phyloP scores from a whole-genome alignment of 2,888 invertebrate genomes.

The Rhagonycha lutea region DNA sequence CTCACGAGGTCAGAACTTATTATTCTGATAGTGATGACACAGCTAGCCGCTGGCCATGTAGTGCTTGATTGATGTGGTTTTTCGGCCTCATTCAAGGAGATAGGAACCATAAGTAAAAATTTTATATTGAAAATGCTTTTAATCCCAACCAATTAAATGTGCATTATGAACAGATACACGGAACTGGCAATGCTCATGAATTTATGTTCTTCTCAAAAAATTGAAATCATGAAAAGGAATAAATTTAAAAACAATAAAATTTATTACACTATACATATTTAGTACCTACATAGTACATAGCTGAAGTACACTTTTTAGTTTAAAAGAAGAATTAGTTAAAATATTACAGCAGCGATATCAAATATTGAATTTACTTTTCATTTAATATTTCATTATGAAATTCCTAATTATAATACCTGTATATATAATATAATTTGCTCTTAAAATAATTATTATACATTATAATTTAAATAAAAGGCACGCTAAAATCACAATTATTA shows the following conservation, averaged over 20 bases:
- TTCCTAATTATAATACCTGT: neutral
- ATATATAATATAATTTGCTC: neutral
- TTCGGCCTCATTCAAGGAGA: no score
- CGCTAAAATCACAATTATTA: constrained; percentile 25
- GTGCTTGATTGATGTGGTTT: no score
- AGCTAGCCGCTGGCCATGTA: no score
- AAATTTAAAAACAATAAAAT: neutral
- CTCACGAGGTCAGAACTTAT: no score
- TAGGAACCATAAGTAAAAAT: no score
- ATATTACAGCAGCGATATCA: neutral
- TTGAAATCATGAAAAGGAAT: neutral
- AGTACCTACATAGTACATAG: neutral
- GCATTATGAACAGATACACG: no score
- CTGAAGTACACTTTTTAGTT: neutral
- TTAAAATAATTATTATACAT: constrained; percentile 3
- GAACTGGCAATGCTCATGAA: neutral
- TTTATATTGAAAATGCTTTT: no score
- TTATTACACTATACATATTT: neutral
- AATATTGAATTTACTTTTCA: neutral
- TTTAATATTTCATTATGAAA: neutral
- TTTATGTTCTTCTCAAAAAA: neutral
- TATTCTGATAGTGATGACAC: no score
- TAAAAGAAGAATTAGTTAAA: neutral
- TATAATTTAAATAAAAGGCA: constrained; percentile 25
- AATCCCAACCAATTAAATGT: no score